A percentile compares a stretch with the other conserved stretches of the same genome.
Conservation (phyloP, 2,888 invertebrate genomes). For the Nomada flava region DNA sequence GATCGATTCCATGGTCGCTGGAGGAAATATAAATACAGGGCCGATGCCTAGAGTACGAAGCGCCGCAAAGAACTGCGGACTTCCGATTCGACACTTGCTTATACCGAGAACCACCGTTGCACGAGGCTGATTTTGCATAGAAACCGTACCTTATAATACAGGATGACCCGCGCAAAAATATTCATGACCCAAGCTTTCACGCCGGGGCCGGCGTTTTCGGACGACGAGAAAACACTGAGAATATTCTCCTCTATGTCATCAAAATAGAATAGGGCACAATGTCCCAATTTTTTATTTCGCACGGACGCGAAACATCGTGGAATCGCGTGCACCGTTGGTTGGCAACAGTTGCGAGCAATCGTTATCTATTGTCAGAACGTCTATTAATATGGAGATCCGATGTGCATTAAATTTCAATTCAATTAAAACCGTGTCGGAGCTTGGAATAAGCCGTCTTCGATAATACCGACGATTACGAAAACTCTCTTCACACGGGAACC, state of each 20-base stretch:
- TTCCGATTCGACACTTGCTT: not conserved
- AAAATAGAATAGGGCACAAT: slow-evolving; percentile 10
- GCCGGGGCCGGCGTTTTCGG: slow-evolving; percentile 12
- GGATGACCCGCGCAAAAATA: slow-evolving; percentile 42
- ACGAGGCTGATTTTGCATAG: slow-evolving; percentile 25
- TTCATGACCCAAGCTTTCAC: slow-evolving; percentile 40
- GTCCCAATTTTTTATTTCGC: slow-evolving; percentile 17
- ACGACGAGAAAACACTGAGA: slow-evolving; percentile 6
- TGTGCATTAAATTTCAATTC: slow-evolving; percentile 49
- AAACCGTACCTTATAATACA: slow-evolving; percentile 34
- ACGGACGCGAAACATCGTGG: not conserved
- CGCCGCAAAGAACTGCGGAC: not conserved
- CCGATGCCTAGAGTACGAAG: too few species aligned
- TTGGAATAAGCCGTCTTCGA: not conserved
- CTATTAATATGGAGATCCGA: slow-evolving; percentile 18
- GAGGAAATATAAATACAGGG: too few species aligned
- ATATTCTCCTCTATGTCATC: not conserved
- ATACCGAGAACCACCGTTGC: not conserved
- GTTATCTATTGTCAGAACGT: not conserved
- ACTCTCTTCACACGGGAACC: not conserved
- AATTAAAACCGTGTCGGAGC: slow-evolving; percentile 4
- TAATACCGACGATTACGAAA: not conserved
- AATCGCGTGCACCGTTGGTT: not conserved
- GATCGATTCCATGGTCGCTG: too few species aligned
- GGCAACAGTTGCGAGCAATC: not conserved